These are phyloP conservation scores for Ernsta delagoae DNA, from an alignment of 2,888 invertebrate species.

Conservation along the genomic window DNA sequence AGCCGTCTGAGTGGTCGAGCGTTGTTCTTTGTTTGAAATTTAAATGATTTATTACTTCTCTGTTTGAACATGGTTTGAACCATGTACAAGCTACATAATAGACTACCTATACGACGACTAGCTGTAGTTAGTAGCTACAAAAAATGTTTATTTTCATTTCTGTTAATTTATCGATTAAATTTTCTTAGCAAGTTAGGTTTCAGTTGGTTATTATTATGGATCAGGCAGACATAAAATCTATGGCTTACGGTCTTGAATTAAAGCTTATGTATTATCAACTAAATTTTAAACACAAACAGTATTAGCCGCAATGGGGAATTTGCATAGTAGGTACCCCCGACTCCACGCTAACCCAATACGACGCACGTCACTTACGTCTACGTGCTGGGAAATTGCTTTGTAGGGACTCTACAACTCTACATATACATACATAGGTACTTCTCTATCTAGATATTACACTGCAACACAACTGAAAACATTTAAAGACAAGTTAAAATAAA, in stretches of 20 bases:
- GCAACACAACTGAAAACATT: too few species aligned
- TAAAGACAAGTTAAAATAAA: too few species aligned
- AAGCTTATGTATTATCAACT: neutral
- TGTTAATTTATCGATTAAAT: too few species aligned
- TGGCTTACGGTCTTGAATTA: neutral
- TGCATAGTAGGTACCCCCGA: constrained; percentile 65
- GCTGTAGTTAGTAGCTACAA: too few species aligned
- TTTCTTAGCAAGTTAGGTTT: too few species aligned
- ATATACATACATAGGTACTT: too few species aligned
- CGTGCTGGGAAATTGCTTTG: constrained; percentile 53
- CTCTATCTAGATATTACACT: neutral
- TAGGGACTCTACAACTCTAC: neutral
- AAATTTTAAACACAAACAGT: constrained; percentile 50
- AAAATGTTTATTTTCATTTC: neutral
- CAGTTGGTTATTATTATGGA: too few species aligned
- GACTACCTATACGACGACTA: too few species aligned
- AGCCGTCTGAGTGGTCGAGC: constrained; percentile 42
- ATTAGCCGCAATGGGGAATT: constrained; percentile 56
- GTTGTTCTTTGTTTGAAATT: constrained; percentile 27
- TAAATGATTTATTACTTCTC: constrained; percentile 26
- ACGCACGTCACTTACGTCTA: constrained; percentile 60
- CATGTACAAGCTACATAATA: too few species aligned
- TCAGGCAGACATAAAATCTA: too few species aligned
- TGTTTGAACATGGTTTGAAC: neutral
- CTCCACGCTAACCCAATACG: constrained; percentile 61